Evolutionary conservation across 2,888 invertebrate species (phyloP).

Genomic region (Lysandra bellargus): DNA sequence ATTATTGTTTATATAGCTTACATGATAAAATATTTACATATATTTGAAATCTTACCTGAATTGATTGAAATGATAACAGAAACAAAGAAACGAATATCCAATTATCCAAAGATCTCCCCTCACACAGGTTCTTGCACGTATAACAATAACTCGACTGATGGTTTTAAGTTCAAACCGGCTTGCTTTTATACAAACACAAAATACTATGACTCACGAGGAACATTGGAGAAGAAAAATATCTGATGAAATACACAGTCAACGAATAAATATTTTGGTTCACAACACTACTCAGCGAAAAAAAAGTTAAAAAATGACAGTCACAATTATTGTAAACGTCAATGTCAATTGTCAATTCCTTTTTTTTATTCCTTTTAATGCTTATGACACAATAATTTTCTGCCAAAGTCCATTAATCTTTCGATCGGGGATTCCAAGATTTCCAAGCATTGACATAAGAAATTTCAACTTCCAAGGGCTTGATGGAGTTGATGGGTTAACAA

Average conservation of each 20-base stretch:
- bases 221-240: constrained; percentile 40
- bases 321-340: too few species aligned
- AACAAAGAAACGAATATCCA: constrained; percentile 1
- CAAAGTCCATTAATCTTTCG: too few species aligned
- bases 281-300: neutral
- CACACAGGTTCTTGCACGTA: neutral
- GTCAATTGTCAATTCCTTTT: too few species aligned
- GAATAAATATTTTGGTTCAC: neutral
- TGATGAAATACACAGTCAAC: constrained; percentile 34
- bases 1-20: neutral
- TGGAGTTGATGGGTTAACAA: too few species aligned
- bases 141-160: neutral
- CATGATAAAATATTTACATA: neutral
- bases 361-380: too few species aligned
- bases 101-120: neutral
- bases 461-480: too few species aligned
- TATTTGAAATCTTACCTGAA: neutral
- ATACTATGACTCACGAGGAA: constrained; percentile 39
- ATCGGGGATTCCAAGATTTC: too few species aligned
- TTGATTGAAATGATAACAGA: neutral
- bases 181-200: constrained; percentile 37
- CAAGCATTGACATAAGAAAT: too few species aligned
- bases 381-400: too few species aligned
- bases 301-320: neutral
- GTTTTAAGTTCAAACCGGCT: neutral